Evolutionary conservation across 2,113 vertebrate species (phyloP), one percentile per base, ranked within the genome.

Genomic region (Ceyx margarethae): DNA sequence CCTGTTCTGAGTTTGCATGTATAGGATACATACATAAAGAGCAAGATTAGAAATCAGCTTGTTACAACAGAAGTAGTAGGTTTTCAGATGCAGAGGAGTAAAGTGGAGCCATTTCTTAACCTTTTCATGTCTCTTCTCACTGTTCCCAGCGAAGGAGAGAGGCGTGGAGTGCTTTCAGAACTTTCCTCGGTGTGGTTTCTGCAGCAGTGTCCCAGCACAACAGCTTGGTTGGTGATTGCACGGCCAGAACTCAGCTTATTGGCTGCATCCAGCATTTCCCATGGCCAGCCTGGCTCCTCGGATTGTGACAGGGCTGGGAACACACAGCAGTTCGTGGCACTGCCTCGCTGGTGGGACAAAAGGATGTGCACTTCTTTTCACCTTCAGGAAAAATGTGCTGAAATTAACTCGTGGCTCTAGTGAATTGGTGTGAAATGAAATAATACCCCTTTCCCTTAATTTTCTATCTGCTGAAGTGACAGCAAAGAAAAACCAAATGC

Each of bases 271-370:
- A 26, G 78, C 2, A 73, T 92, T 93, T 87, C 92, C 91, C 89
- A 81, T 25, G 48, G 48, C 71, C 74, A 65, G 82, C 78, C 71
- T 85, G 26, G 67, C 19, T 89, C 72, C 89, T 93, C 81, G 85
- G 91, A 67, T 87, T 92, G 91, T 96, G 94, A 92, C 89, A 95
- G 91, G 94, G 25, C 83, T 94, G 96, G 92, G 90, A 91, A 73
- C 23, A 3, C 83, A 87, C 77, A 57, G 82, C 80, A 51, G 67
- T 93, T 94, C 26, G 3, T 65, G 88, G 60, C 83, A 87, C 28
- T 26, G 46, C 57, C 82, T 92, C 15, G 4, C 74, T 88, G 46
- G 26, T 92, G 89, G 89, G 91, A 94, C 93, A 89, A 93, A 93
- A 93, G 56, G 77, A 84, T 82, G 71, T 74, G 81, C 68, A 65